phyloP scores from a whole-genome alignment of 2,113 vertebrate species.

The Pangasianodon gigas region DNA sequence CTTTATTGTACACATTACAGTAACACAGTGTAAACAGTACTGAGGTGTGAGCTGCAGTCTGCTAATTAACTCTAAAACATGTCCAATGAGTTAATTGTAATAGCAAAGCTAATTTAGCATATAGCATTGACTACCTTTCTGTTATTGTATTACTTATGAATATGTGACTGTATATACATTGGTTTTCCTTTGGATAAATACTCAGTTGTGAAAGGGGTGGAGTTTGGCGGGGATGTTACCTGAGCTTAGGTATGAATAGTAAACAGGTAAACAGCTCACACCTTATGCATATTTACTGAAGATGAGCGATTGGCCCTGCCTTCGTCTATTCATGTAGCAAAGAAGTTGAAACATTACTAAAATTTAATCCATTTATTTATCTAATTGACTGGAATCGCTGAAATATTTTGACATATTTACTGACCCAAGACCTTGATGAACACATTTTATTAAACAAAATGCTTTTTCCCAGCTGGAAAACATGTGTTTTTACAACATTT shows the following conservation, averaged over 20 bases:
- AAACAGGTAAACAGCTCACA: background rate
- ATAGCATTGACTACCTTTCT: no score
- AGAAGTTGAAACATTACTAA: no score
- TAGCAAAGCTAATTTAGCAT: no score
- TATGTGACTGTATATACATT: background rate
- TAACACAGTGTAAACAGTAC: no score
- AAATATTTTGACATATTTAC: background rate
- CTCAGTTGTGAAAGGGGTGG: background rate
- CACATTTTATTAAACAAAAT: background rate
- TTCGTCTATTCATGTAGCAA: background rate
- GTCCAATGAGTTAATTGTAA: no score
- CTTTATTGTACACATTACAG: no score
- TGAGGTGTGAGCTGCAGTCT: no score
- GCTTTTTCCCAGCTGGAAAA: background rate
- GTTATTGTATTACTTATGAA: no score
- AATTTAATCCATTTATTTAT: background rate
- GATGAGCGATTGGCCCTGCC: background rate
- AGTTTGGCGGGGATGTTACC: background rate
- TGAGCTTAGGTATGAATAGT: background rate
- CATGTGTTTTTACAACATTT: background rate
- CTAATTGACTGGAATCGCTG: background rate
- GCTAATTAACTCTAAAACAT: no score
- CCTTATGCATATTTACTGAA: background rate
- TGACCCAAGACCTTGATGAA: background rate
- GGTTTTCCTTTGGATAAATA: no score